phyloP scores from a whole-genome alignment of 2,888 invertebrate genomes.

The Parnassius mnemosyne region DNA sequence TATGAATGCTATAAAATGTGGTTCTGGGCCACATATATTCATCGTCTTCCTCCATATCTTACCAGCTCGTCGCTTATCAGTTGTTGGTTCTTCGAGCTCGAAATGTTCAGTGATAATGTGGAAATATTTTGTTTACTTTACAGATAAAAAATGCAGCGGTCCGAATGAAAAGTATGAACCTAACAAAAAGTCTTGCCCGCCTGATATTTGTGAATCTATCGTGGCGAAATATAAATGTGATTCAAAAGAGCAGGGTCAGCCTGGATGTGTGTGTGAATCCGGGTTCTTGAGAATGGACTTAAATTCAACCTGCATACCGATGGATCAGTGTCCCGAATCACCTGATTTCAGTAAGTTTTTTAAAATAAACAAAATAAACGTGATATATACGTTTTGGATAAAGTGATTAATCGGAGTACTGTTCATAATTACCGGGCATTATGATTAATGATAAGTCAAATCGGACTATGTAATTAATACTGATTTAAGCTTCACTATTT shows the following conservation, averaged over 20 bases:
- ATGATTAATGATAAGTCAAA: no score
- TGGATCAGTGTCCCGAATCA: slow-evolving; percentile 14
- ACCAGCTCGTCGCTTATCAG: neutral
- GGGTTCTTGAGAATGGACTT: slow-evolving; percentile 14
- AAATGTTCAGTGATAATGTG: neutral
- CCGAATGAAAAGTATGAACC: slow-evolving; percentile 18
- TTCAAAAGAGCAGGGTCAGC: slow-evolving; percentile 7
- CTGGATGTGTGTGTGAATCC: slow-evolving; percentile 18
- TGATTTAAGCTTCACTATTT: no score
- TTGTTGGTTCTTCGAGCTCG: neutral
- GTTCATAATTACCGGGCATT: no score
- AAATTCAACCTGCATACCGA: slow-evolving; percentile 22
- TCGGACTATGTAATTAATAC: no score
- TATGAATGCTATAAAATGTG: no score
- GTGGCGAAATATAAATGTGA: slow-evolving; percentile 5
- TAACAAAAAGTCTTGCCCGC: slow-evolving; percentile 15
- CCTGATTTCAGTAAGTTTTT: neutral
- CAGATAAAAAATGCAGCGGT: slow-evolving; percentile 20
- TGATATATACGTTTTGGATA: no score
- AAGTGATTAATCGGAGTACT: no score
- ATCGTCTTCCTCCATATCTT: no score
- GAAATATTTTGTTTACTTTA: neutral
- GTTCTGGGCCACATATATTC: no score
- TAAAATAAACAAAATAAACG: neutral
- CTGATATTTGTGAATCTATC: slow-evolving; percentile 13